These are phyloP conservation scores for Antheraea mylitta DNA, from an alignment of 1,140 invertebrate species.

Conservation along the genomic window DNA sequence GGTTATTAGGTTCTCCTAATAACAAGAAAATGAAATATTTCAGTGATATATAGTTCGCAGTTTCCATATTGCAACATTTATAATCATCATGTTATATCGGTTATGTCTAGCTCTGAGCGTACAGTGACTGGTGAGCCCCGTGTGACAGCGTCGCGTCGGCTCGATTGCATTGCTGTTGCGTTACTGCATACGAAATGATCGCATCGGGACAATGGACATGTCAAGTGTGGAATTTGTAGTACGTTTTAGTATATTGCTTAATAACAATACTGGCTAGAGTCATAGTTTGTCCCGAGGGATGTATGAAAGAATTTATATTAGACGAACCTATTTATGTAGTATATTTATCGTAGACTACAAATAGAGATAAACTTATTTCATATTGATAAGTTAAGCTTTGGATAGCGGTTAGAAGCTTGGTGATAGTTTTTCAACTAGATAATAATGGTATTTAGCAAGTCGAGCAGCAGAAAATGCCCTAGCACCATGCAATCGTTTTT, in stretches of 20 bases:
- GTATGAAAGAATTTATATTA: neutral
- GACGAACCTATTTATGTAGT: no score
- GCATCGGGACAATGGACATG: slow-evolving; percentile 17
- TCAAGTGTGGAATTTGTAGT: neutral
- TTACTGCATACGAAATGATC: slow-evolving; percentile 36
- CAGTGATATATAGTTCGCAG: neutral
- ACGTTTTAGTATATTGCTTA: neutral
- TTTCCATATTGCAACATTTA: neutral
- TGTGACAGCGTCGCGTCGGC: slow-evolving; percentile 12
- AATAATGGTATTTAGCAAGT: no score
- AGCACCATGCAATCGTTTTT: no score
- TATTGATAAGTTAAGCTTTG: no score
- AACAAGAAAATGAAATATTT: no score
- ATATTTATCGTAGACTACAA: no score
- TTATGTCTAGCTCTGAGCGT: neutral
- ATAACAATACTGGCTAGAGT: neutral
- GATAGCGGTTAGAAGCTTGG: no score
- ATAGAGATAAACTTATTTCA: no score
- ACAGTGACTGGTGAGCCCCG: neutral
- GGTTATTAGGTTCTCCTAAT: no score
- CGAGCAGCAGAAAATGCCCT: no score
- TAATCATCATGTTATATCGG: neutral
- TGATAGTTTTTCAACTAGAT: no score
- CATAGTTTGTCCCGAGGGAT: neutral
- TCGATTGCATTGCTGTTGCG: slow-evolving; percentile 42